Conservation (phyloP, 2,113 vertebrate species). For the Pipra filicauda region DNA sequence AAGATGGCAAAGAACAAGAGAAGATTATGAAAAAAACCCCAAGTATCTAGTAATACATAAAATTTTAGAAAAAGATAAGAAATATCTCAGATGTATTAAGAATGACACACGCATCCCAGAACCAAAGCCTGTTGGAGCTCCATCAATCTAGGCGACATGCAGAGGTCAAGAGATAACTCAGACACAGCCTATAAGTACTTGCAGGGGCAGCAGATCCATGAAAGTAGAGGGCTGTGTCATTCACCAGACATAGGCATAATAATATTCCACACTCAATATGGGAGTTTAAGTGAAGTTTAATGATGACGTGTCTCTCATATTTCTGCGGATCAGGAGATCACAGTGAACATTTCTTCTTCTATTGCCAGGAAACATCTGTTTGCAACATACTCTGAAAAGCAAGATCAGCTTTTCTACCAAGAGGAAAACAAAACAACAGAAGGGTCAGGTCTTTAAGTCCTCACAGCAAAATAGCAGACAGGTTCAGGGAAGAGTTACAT, state of each 20-base stretch:
- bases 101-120: neutral
- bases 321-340: neutral
- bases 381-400: neutral
- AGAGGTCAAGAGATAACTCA: neutral
- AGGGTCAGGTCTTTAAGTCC: neutral
- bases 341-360: neutral
- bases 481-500: neutral
- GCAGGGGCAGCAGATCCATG: neutral
- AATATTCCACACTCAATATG: neutral
- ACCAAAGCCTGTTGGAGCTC: neutral
- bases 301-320: neutral
- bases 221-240: neutral
- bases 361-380: neutral
- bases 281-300: neutral
- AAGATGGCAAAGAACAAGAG: neutral
- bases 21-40: neutral
- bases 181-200: neutral
- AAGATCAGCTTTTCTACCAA: neutral
- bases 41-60: neutral
- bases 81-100: neutral
- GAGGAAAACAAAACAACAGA: neutral
- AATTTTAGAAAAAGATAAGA: neutral
- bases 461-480: neutral
- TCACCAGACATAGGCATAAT: neutral
- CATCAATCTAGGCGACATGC: accelerated